Conservation (phyloP, 2,113 vertebrate genomes). For the Pipra filicauda region DNA sequence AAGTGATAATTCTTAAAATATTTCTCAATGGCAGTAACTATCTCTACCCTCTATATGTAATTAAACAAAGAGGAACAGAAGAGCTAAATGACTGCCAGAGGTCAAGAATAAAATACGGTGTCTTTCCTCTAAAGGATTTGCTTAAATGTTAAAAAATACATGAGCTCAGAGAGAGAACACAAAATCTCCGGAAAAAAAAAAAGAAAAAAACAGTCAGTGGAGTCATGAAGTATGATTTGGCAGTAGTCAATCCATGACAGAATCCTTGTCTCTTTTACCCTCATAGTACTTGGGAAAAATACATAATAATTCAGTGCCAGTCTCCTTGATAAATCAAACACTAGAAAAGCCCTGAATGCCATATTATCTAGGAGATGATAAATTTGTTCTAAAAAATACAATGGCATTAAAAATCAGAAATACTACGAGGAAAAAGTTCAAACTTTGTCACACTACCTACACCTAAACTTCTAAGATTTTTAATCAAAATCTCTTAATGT, state of each 20-base stretch:
- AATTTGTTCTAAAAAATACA: constrained; percentile 65
- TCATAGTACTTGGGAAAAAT: constrained; percentile 56
- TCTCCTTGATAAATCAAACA: constrained; percentile 63
- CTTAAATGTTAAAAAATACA: not conserved
- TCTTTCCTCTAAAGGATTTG: not conserved
- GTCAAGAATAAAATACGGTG: not conserved
- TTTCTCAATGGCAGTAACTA: not conserved
- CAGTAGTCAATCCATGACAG: constrained; percentile 24
- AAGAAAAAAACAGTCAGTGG: not conserved
- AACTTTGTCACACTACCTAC: not conserved
- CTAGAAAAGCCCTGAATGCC: constrained; percentile 63
- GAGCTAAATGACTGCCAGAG: not conserved
- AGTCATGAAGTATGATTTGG: constrained; percentile 65
- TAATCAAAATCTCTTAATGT: not conserved
- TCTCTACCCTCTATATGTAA: not conserved
- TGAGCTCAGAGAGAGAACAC: not conserved
- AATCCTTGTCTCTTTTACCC: constrained; percentile 50
- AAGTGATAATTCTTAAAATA: not conserved
- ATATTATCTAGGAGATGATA: constrained; percentile 64
- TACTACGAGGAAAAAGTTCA: not conserved
- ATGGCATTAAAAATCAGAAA: constrained; percentile 27
- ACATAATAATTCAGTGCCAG: constrained; percentile 23
- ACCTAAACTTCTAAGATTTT: not conserved
- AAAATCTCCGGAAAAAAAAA: not conserved
- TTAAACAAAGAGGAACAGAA: not conserved